phyloP scores from a whole-genome alignment of 37 sponge, comb jelly and placozoan species.

The Tethya wilhelma region DNA sequence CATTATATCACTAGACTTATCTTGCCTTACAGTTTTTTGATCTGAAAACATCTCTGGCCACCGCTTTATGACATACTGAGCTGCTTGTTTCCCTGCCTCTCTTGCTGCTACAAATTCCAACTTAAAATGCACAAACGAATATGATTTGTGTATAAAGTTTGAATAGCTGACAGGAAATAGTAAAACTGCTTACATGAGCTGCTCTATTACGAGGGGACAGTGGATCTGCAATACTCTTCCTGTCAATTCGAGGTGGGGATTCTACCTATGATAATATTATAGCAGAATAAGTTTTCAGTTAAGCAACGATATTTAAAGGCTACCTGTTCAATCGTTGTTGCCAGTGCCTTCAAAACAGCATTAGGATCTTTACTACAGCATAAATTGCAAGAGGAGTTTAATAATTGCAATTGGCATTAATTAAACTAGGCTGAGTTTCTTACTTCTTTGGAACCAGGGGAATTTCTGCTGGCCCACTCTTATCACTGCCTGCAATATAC shows the following conservation, averaged over 20 bases:
- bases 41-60: constrained; percentile 73
- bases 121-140: not conserved
- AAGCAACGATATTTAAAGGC: not conserved
- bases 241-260: no score
- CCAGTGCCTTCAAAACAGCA: constrained; percentile 76
- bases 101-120: constrained; percentile 50
- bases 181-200: no score
- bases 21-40: no score
- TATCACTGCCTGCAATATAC: no score
- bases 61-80: constrained; percentile 54
- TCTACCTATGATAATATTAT: no score
- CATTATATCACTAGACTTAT: no score
- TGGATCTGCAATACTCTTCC: not conserved
- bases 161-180: not conserved
- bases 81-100: constrained; percentile 76
- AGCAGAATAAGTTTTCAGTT: no score
- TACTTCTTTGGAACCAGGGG: constrained; percentile 59
- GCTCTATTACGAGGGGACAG: not conserved
- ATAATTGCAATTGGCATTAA: not conserved
- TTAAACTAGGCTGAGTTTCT: not conserved
- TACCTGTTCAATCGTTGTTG: constrained; percentile 53
- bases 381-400: not conserved
- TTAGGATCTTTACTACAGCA: constrained; percentile 30
- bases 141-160: not conserved
- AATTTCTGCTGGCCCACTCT: no score